Evolutionary conservation across 1,140 invertebrate species (phyloP), one percentile per base, ranked within the genome.

Genomic region (roundworm (Caenorhabditis elegans)): DNA sequence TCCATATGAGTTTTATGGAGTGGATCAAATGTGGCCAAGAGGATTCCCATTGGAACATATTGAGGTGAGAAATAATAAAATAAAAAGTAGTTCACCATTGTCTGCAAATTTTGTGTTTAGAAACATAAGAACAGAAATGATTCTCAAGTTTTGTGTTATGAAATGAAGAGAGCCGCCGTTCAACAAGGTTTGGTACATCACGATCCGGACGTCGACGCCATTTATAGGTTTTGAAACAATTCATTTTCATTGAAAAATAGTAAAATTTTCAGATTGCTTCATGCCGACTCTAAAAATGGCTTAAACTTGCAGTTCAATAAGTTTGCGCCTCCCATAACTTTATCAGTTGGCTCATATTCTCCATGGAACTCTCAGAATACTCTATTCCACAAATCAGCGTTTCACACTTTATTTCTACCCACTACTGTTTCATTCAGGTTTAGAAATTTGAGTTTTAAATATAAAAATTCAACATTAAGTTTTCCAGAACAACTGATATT

Each of bases 151-250:
- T 19, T 70, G 22, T 81, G n/a, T n/a, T n/a, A n/a, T n/a, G n/a
- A n/a, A n/a, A n/a, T n/a, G n/a, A n/a, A n/a, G n/a, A n/a, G n/a
- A 36, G 82, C 89, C n/a, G 24, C 84, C 5, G 88, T 90, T 53
- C 89, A 90, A 82, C 89, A 90, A 76, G 89, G 89, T 13, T 43
- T 90, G 4, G 90, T 89, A 3, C 86, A 90, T 76, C 87, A 88
- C 5, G 89, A 90, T 78, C 89, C 89, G n/a, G 89, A 90, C 81
- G 86, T 90, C 19, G 89, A 90, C 80, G 89, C 89, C 11, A 86
- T 90, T 78, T 90, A 85, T 82, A 51, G 89, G 70, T 84, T 89
- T n/a, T 43, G 48, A 51, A 88, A 39, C 48, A 24, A 26, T 26
- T 10, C 48, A 76, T 8, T n/a, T 53, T 13, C 47, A 15, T 6